A percentile compares a stretch with the other conserved stretches of the same genome.
Evolutionary conservation across 2,797 vertebrate genomes (phyloP).

Genomic region (Hemitrygon akajei): DNA sequence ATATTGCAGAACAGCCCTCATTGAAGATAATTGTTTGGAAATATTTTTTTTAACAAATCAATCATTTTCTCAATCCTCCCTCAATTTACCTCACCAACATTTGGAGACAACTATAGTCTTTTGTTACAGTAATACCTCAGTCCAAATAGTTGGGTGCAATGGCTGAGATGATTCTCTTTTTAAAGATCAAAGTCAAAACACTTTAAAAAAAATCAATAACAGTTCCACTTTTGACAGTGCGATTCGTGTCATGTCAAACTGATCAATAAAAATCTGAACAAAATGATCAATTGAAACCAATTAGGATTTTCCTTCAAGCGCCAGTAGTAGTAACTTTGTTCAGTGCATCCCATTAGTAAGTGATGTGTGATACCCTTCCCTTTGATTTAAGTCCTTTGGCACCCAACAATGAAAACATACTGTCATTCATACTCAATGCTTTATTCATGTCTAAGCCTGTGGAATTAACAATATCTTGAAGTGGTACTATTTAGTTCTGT

Average conservation of each 20-base stretch:
- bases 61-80: too few relatives aligned
- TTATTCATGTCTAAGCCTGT: not conserved
- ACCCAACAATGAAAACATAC: not conserved
- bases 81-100: not conserved
- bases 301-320: not conserved
- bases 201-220: slow-evolving; percentile 10
- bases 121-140: not conserved
- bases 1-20: not conserved
- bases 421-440: not conserved
- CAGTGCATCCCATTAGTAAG: not conserved
- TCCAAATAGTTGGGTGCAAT: not conserved
- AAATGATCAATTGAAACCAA: slow-evolving; percentile 13
- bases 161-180: not conserved
- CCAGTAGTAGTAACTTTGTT: not conserved
- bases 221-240: not conserved
- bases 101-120: not conserved
- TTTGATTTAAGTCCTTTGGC: not conserved
- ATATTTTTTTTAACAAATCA: not conserved
- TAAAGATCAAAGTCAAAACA: not conserved
- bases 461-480: not conserved
- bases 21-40: not conserved
- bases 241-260: not conserved
- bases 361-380: not conserved
- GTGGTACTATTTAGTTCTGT: not conserved
- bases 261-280: slow-evolving; percentile 10